Conservation (phyloP, 2,113 vertebrate genomes). For the Physeter macrocephalus region DNA sequence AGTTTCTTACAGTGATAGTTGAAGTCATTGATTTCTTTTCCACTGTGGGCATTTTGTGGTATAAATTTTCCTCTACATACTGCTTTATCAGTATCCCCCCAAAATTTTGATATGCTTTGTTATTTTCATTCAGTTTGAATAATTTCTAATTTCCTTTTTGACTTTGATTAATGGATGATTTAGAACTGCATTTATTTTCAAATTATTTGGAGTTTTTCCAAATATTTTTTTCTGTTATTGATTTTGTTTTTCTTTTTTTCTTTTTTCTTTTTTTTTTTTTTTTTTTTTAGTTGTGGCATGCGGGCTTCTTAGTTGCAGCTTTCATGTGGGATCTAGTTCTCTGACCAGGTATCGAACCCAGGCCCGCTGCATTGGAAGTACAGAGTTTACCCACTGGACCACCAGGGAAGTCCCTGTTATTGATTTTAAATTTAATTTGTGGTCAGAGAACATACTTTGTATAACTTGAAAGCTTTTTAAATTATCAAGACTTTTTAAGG, state of each 20-base stretch:
- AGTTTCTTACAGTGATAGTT: neutral
- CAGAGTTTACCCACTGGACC: too few relatives aligned
- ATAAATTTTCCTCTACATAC: neutral
- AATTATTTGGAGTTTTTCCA: neutral
- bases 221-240: neutral
- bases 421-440: neutral
- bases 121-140: neutral
- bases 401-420: neutral
- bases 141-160: neutral
- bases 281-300: too few relatives aligned
- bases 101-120: neutral
- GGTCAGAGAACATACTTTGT: neutral
- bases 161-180: neutral
- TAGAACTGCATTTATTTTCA: neutral
- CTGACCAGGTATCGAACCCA: too few relatives aligned
- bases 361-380: too few relatives aligned
- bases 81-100: neutral
- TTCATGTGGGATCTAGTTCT: too few relatives aligned
- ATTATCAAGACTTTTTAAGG: neutral
- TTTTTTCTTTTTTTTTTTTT: too few relatives aligned
- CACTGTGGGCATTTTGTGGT: neutral
- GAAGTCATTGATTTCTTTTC: neutral
- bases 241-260: neutral
- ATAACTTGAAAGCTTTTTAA: neutral
- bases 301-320: too few relatives aligned